A percentile compares a stretch with the other conserved stretches of the same genome.
These are phyloP conservation scores for Acipenser transmontanus DNA, from an alignment of 2,797 vertebrate species.

Conservation along the genomic window DNA sequence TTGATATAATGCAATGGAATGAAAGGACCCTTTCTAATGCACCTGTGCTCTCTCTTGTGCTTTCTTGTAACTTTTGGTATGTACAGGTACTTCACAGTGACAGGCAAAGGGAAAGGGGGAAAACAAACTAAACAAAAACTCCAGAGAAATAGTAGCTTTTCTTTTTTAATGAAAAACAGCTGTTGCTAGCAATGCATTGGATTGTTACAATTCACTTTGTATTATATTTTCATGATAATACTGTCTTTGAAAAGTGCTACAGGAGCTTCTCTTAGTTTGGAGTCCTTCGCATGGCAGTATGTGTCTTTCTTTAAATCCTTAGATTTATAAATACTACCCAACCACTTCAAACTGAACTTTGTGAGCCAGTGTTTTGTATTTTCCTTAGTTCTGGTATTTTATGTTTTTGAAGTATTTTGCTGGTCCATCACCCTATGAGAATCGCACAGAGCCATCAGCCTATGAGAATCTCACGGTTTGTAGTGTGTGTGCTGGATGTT, in stretches of 20 bases:
- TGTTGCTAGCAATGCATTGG: conserved; percentile 40
- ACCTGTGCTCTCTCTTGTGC: conserved; percentile 48
- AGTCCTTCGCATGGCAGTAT: conserved; percentile 16
- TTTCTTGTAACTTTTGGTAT: conserved; percentile 74
- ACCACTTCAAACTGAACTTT: conserved; percentile 9
- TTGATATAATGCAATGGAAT: conserved; percentile 77
- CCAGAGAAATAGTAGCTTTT: conserved; percentile 57
- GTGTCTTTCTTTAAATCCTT: conserved; percentile 8
- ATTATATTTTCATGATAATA: conserved; percentile 30
- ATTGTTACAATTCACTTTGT: conserved; percentile 10
- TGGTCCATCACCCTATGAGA: too few species aligned
- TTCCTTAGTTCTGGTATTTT: too few species aligned
- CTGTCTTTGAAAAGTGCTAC: conserved; percentile 29
- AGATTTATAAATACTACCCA: neutral
- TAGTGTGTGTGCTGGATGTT: too few species aligned
- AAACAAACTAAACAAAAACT: conserved; percentile 25
- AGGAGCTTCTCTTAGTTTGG: neutral
- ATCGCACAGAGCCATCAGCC: too few species aligned
- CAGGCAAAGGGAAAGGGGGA: conserved; percentile 53
- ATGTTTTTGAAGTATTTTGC: too few species aligned
- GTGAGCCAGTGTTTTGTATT: too few species aligned
- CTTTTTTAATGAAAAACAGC: conserved; percentile 59
- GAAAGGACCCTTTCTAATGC: conserved; percentile 71
- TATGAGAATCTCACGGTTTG: too few species aligned
- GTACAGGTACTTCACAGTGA: conserved; percentile 59